These are phyloP conservation scores for Ammospiza nelsoni DNA, from an alignment of 2,113 vertebrate genomes.

Conservation along the genomic window DNA sequence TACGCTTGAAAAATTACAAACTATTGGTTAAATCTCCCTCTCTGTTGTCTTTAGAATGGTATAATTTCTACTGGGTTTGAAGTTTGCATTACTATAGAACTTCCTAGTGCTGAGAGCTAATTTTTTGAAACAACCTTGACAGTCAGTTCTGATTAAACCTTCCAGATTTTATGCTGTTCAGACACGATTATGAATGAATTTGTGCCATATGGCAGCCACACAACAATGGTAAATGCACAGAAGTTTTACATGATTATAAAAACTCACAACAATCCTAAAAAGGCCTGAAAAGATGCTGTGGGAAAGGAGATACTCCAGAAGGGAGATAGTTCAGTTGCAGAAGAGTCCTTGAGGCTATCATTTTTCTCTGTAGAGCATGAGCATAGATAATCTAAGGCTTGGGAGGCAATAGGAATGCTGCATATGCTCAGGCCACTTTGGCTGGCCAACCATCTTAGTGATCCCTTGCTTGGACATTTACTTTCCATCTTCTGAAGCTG, in stretches of 20 bases:
- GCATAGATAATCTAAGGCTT: neutral
- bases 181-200: neutral
- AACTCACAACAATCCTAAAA: neutral
- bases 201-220: neutral
- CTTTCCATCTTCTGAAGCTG: neutral
- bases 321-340: neutral
- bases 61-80: neutral
- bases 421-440: neutral
- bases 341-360: neutral
- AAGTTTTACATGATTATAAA: neutral
- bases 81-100: neutral
- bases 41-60: neutral
- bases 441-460: neutral
- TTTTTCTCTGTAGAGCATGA: neutral
- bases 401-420: neutral
- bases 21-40: neutral
- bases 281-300: neutral
- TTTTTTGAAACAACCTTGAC: neutral
- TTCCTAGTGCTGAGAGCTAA: neutral
- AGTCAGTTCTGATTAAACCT: neutral
- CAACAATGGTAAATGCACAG: neutral
- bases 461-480: neutral
- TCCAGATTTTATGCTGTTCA: neutral
- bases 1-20: neutral
- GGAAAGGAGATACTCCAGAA: neutral